Conservation (phyloP, 2,113 vertebrate species). For the Protomyctophum bolini region DNA sequence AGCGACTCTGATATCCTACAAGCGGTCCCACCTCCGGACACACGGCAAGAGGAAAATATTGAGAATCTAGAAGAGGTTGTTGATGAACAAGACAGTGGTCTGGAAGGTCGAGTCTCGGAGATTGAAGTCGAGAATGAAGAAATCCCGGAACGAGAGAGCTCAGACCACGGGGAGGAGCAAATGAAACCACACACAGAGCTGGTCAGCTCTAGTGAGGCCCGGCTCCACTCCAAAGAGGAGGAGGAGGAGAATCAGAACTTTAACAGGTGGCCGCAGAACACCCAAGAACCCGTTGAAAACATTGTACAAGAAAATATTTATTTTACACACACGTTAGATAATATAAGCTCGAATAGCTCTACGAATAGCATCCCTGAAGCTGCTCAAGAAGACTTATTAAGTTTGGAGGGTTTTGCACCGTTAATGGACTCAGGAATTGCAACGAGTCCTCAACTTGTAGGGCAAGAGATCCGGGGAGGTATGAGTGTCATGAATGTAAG, state of each 20-base stretch:
- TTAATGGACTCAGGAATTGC: conserved; percentile 37
- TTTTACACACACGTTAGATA: conserved; percentile 31
- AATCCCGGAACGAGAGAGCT: conserved; percentile 66
- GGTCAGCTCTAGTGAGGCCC: conserved; percentile 7
- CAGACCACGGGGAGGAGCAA: conserved; percentile 14
- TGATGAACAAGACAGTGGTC: conserved; percentile 15
- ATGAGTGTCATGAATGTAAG: conserved; percentile 25
- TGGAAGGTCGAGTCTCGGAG: conserved; percentile 4
- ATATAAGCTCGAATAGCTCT: conserved; percentile 34
- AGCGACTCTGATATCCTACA: conserved; percentile 27
- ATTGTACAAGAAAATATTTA: conserved; percentile 26
- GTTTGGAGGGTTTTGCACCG: conserved; percentile 48
- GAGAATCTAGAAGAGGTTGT: conserved; percentile 58
- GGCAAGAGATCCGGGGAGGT: conserved; percentile 23
- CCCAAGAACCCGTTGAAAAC: conserved; percentile 29
- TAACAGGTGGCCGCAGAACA: conserved; percentile 65
- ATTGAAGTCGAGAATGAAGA: conserved; percentile 75
- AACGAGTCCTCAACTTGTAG: conserved; percentile 6
- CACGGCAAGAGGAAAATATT: conserved; percentile 78
- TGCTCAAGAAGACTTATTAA: conserved; percentile 32
- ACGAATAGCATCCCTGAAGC: conserved; percentile 45
- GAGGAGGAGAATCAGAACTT: conserved; percentile 76
- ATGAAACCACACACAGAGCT: conserved; percentile 28
- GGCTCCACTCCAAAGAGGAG: conserved; percentile 35
- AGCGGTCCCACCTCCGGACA: conserved; percentile 1